phyloP scores from a whole-genome alignment of 2,888 invertebrate genomes.

The Julus scanicus region DNA sequence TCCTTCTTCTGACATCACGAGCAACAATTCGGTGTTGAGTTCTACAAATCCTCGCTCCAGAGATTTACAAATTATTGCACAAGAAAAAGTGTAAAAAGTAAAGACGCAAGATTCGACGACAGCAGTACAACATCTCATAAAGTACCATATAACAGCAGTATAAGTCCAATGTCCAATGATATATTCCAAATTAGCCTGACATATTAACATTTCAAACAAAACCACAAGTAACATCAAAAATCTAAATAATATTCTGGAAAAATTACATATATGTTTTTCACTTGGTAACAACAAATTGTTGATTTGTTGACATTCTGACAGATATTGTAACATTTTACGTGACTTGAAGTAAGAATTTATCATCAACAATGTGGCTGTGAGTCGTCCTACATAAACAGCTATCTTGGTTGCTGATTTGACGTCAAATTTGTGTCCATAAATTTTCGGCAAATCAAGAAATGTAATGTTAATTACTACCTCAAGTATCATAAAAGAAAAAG shows the following conservation, averaged over 20 bases:
- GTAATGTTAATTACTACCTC: neutral
- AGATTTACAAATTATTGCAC: neutral
- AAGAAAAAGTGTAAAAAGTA: neutral
- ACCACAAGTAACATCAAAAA: neutral
- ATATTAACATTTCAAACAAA: neutral
- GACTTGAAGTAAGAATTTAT: neutral
- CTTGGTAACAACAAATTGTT: neutral
- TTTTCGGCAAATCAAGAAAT: neutral
- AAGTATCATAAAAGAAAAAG: neutral
- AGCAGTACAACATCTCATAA: conserved; percentile 1
- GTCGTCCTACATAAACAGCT: neutral
- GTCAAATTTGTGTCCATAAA: neutral
- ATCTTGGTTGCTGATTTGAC: neutral
- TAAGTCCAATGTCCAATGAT: neutral
- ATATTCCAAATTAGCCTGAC: neutral
- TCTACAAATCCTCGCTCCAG: neutral
- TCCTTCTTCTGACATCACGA: neutral
- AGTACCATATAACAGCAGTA: neutral
- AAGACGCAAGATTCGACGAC: neutral
- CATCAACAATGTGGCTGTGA: neutral
- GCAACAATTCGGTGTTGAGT: neutral
- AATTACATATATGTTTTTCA: neutral
- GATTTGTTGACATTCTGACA: neutral
- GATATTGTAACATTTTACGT: neutral
- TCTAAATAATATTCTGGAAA: neutral